These are phyloP conservation scores for Corythornis leucogaster DNA, from an alignment of 2,797 vertebrate genomes.

Conservation along the genomic window DNA sequence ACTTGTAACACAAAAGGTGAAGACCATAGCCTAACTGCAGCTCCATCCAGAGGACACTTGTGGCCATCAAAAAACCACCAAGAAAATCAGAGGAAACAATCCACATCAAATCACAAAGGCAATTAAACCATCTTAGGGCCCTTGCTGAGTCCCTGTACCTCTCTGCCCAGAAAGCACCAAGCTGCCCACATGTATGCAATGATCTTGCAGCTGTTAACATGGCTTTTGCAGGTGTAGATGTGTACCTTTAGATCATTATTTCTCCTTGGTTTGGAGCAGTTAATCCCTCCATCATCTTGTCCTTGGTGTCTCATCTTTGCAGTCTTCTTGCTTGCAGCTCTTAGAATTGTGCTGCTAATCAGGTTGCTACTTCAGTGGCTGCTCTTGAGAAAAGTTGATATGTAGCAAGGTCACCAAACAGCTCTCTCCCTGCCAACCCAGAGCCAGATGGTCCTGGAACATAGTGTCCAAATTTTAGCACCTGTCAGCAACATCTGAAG, in stretches of 20 bases:
- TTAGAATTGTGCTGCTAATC: not conserved
- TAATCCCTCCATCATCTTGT: not conserved
- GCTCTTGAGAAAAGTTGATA: not conserved
- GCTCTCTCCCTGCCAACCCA: not conserved
- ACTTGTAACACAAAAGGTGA: not conserved
- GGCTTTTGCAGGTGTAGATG: not conserved
- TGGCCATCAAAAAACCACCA: not conserved
- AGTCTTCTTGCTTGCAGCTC: not conserved
- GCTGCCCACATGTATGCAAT: not conserved
- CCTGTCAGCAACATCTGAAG: not conserved
- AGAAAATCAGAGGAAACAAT: not conserved
- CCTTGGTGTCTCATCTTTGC: not conserved
- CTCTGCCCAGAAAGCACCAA: not conserved
- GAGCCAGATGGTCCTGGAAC: not conserved
- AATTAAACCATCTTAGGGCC: not conserved
- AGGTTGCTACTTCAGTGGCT: not conserved
- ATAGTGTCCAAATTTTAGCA: not conserved
- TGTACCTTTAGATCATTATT: not conserved
- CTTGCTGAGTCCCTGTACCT: not conserved
- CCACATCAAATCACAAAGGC: not conserved
- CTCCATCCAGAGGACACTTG: not conserved
- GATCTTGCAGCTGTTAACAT: not conserved
- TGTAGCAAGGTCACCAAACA: slow-evolving; percentile 13
- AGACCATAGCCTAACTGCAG: not conserved
- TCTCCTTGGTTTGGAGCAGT: not conserved